Evolutionary conservation across 2,797 vertebrate species (phyloP), one percentile per base, ranked within the genome.

Genomic region (Salarias fasciatus): DNA sequence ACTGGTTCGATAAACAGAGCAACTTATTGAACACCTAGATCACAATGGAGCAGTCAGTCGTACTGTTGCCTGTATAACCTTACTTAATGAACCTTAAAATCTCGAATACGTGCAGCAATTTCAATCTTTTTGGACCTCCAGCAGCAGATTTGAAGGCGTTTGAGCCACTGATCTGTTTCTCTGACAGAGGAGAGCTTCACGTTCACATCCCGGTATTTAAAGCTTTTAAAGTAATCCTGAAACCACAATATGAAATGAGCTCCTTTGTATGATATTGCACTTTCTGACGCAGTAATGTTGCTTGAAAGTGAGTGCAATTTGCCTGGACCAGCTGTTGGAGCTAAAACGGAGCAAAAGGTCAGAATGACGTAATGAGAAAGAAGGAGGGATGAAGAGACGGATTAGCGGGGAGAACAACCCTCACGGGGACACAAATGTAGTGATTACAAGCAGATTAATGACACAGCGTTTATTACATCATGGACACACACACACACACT

Each of bases 401-500:
- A 92, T 92, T 91, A 92, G 75, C 74, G 70, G 69, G 61, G 64
- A 60, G 58, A 61, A 74, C 48, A 79, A 75, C 81, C 69, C 66
- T 72, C 69, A 74, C 77, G 48, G 69, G 78, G 57, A 80, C 53
- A 69, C 71, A 65, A 79, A 88, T 66, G 55, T 73, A 79, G 74
- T 80, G 84, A 91, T 89, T 91, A 85, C 86, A 84, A 30, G n/a
- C 62, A 84, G 88, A 88, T 92, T 91, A 90, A 88, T 82, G 71
- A 86, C 71, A 63, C 55, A 63, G 63, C 58, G 72, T 58, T 64
- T n/a, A 41, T 37, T 53, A 53, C 62, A 11, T 73, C 76, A 68
- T 65, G 45, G 48, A 29, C 38, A 37, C 40, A 42, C 37, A 10
- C 65, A 61, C n/a, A 35, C 46, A 41, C 1, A 1, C 42, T 18